Evolutionary conservation across 2,113 vertebrate species (phyloP), one percentile per base, ranked within the genome.

Genomic region (Pachyramphus minor): DNA sequence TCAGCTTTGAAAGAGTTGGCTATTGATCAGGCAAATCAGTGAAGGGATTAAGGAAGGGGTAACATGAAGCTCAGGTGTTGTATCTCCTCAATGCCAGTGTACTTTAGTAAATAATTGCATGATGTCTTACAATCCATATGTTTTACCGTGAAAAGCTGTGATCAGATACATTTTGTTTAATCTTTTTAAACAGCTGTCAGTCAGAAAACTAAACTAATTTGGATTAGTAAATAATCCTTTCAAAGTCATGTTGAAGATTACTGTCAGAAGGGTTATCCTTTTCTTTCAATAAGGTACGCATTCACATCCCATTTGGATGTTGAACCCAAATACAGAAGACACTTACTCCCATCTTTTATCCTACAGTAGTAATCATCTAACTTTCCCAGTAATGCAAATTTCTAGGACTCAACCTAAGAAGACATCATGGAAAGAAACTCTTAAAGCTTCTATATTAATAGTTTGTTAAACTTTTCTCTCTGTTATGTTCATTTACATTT

Each of bases 161-260:
- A 87, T 89, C 24, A 55, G 64, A 78, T 42, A 47, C 1, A 19
- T 71, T 87, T 50, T 63, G 25, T 53, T 83, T 77, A 81, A 87
- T 55, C 68, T 89, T 87, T 89, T 67, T 16, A 75, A 94, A 87
- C 50, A 78, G 45, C 47, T 78, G 42, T 44, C 91, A 80, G 33
- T 77, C 68, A 87, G 64, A 87, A 94, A 94, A 94, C 42, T 59
- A 89, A 91, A 89, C 52, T 94, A 84, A 59, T 91, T 84, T 89
- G 42, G 12, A 78, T 89, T 67, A 91, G 52, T 67, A 91, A 91
- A 84, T 75, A 78, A 87, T 19, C 28, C 74, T 81, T 95, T 42
- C 22, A 59, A 87, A 93, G 33, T 59, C 7, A 14, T 20, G 2
- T 55, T 89, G 44, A 55, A 31, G 39, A 87, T 89, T 94, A 84